Percentiles rank a stretch among this genome's conserved stretches.
Conservation (phyloP, 2,888 invertebrate species). For the Ichneumoninae sp. region DNA sequence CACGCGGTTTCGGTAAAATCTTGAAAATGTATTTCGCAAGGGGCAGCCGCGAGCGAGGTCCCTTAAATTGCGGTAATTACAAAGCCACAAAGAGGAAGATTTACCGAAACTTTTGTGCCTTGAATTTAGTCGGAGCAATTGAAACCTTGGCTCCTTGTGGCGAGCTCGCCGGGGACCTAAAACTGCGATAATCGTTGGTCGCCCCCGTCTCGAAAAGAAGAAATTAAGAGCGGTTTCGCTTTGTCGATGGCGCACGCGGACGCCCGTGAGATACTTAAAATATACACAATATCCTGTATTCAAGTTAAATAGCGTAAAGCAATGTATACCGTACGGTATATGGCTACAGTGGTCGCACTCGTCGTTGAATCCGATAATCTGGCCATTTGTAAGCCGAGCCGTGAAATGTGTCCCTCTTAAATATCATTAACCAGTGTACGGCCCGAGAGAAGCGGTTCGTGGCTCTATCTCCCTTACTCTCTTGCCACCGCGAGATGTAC, state of each 20-base stretch:
- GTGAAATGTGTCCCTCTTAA: conserved; percentile 79
- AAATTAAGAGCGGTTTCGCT: conserved; percentile 51
- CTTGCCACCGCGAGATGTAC: background rate
- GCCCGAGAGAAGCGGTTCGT: conserved; percentile 6
- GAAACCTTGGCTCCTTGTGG: conserved; percentile 22
- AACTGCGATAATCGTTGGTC: conserved; percentile 55
- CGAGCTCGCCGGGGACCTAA: conserved; percentile 28
- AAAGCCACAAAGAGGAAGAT: conserved; percentile 15
- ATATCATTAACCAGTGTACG: conserved; percentile 76
- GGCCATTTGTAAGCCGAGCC: conserved; percentile 78
- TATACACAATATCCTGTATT: conserved; percentile 52
- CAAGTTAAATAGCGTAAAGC: conserved; percentile 61
- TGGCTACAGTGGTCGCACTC: conserved; percentile 60
- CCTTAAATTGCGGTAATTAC: conserved; percentile 19
- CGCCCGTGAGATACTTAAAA: conserved; percentile 47
- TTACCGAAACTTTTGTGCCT: conserved; percentile 28
- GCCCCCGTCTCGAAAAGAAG: conserved; percentile 29
- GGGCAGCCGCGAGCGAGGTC: conserved; percentile 1
- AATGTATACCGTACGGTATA: conserved; percentile 29
- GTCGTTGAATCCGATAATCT: conserved; percentile 77
- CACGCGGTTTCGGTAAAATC: background rate
- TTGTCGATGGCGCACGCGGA: conserved; percentile 47
- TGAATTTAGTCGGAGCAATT: conserved; percentile 21
- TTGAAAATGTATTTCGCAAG: background rate
- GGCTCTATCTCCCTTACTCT: background rate